Evolutionary conservation across 2,888 invertebrate genomes (phyloP).

Genomic region (Sacculina carcini): DNA sequence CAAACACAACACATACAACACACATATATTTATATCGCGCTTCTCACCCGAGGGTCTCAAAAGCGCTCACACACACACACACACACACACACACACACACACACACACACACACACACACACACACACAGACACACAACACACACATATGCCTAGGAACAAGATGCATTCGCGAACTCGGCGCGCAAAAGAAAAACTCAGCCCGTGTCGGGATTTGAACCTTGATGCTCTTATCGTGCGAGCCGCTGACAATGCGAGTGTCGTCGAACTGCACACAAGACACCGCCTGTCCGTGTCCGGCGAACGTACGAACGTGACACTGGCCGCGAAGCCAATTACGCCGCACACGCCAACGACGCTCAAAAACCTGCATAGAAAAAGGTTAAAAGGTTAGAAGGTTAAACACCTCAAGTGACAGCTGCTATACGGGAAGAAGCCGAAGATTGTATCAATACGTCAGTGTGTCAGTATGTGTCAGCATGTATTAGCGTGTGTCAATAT

Average conservation of each 20-base stretch:
- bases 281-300: conserved; percentile 26
- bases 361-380: conserved; percentile 20
- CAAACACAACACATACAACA: too few relatives aligned
- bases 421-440: too few relatives aligned
- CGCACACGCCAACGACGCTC: conserved; percentile 23
- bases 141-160: not conserved
- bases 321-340: conserved; percentile 24
- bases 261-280: conserved; percentile 27
- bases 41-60: too few relatives aligned
- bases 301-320: conserved; percentile 26
- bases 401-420: too few relatives aligned
- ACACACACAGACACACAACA: not conserved
- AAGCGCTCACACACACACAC: too few relatives aligned
- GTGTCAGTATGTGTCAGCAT: too few relatives aligned
- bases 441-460: too few relatives aligned
- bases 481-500: too few relatives aligned
- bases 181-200: not conserved
- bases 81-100: conserved; percentile 23
- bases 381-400: too few relatives aligned
- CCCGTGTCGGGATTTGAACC: conserved; percentile 15
- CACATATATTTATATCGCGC: too few relatives aligned
- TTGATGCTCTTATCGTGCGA: conserved; percentile 27
- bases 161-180: too few relatives aligned
- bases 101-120: conserved; percentile 17
- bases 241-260: conserved; percentile 25